Evolutionary conservation across 2,888 invertebrate genomes (phyloP), one percentile per base, ranked within the genome.

Genomic region (Bellardia bayeri): DNA sequence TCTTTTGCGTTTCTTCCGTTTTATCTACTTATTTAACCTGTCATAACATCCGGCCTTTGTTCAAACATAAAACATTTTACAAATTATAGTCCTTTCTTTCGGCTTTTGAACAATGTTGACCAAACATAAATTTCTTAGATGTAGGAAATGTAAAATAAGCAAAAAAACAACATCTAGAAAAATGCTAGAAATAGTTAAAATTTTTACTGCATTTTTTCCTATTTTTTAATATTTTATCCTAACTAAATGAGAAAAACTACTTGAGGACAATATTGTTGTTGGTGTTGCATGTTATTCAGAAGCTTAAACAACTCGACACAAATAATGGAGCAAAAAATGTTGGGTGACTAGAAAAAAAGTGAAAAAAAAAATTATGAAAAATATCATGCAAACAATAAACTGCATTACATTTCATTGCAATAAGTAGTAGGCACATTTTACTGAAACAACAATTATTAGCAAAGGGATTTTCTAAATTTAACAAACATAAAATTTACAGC

Each of bases 11-110:
- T 9, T 54, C 7, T 54, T n/a, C 30, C 9, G 6, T 7, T 30
- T 54, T 40, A 30, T 23, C 42, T 64, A 9, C 42, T 66, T 45
- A 23, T n/a, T 51, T 54, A 81, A 56, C 33, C 81, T 82, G 76
- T 85, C 85, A 82, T 66, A 85, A 78, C 66, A 58, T 86, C 85
- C 85, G 75, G 76, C 40, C 71, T 64, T 64, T 86, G 81, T 66
- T 78, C 49, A 78, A 82, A 49, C 81, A 68, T n/a, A 49, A 64
- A 76, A 74, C 61, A 85, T 80, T 85, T 75, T 37, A 51, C 30
- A 40, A 68, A 76, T 51, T 75, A 54, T 42, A 68, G 61, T 40
- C 40, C 40, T 40, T 75, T n/a, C 40, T 42, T 42, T 40, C 23
- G 58, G 49, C 51, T 75, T 76, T 6, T 51, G 45, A 61, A 58